These are phyloP conservation scores for Spheniscus mendiculus DNA, from an alignment of 2,113 vertebrate species.

Conservation along the genomic window DNA sequence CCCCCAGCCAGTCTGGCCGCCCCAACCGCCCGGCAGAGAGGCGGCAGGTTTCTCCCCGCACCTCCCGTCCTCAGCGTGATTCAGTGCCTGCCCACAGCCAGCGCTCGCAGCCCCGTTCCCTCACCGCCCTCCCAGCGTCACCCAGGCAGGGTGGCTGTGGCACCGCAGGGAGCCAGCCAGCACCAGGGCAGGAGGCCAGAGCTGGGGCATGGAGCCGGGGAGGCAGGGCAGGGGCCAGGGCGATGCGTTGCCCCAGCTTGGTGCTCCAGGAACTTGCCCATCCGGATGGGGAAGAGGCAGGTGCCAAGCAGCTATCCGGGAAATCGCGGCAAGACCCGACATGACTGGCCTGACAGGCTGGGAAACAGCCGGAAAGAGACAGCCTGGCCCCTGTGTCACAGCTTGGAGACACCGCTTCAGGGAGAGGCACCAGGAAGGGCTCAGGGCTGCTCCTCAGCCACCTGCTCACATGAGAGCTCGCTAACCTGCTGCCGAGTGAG, in stretches of 20 bases:
- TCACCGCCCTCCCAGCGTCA: not conserved
- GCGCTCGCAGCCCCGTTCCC: rapidly evolving
- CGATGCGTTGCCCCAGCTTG: not conserved
- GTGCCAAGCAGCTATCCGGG: conserved; percentile 59
- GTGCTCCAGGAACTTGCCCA: conserved; percentile 43
- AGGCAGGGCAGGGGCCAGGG: not conserved
- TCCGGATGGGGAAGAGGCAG: conserved; percentile 45
- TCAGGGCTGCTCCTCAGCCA: not conserved
- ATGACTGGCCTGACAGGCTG: conserved; percentile 51
- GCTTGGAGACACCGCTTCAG: not conserved
- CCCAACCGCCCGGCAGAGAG: not conserved
- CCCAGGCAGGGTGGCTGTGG: not conserved
- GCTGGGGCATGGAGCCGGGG: rapidly evolving
- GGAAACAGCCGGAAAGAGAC: conserved; percentile 54
- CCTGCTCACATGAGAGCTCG: not conserved
- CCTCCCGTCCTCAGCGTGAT: not conserved
- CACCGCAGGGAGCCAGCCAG: rapidly evolving
- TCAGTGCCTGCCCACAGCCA: not conserved
- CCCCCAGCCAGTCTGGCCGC: not conserved
- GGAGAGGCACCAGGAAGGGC: conserved; percentile 42
- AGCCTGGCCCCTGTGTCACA: not conserved
- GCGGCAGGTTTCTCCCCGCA: not conserved
- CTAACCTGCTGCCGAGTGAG: not conserved
- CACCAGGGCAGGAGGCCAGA: not conserved
- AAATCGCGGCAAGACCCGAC: conserved; percentile 39